Conservation (phyloP, 2,888 invertebrate species). For the Lepidocyrtoides sp. region DNA sequence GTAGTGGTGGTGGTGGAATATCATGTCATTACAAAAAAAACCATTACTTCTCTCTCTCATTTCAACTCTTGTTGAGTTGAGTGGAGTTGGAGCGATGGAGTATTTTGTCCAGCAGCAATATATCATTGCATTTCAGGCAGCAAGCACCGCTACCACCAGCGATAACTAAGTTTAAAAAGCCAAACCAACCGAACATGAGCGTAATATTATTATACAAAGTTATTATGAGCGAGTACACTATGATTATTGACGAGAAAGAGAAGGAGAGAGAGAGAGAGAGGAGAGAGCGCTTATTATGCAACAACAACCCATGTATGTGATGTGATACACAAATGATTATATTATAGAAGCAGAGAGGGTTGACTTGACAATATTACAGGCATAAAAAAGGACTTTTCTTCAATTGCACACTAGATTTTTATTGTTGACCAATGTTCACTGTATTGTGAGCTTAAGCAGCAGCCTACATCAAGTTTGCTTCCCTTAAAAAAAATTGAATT, state of each 20-base stretch:
- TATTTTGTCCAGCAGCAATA: conserved; percentile 28
- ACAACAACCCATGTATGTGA: conserved; percentile 37
- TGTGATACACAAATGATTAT: conserved; percentile 19
- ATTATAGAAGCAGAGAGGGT: not conserved
- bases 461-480: conserved; percentile 1
- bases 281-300: conserved; percentile 50
- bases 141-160: not conserved
- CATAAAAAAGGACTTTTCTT: conserved; percentile 30
- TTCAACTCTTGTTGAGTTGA: conserved; percentile 23
- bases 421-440: not conserved
- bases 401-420: conserved; percentile 8
- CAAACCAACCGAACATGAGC: no score
- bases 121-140: not conserved
- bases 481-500: not conserved
- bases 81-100: no score
- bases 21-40: conserved; percentile 50
- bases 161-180: not conserved
- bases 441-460: not conserved
- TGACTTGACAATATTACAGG: not conserved
- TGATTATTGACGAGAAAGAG: conserved; percentile 31
- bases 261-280: not conserved
- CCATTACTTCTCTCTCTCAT: conserved; percentile 41
- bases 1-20: conserved; percentile 34
- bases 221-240: conserved; percentile 7
- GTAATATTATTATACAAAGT: not conserved